These are phyloP conservation scores for Aleiodes alternator DNA, from an alignment of 2,888 invertebrate species.

Conservation along the genomic window DNA sequence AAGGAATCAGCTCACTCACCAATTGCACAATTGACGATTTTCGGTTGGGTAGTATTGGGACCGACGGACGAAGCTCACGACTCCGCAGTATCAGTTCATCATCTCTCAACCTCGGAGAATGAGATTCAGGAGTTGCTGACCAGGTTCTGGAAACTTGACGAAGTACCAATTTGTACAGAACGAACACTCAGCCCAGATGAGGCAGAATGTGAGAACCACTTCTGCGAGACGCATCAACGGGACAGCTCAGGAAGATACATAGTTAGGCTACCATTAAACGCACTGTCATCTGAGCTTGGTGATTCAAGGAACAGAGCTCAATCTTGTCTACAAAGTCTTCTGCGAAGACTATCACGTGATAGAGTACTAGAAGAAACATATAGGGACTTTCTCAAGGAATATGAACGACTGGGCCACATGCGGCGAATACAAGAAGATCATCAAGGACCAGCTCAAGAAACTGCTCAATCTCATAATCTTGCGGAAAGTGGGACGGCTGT, in stretches of 20 bases:
- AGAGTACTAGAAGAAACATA: background rate
- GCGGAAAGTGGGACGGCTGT: background rate
- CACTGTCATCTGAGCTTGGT: constrained; percentile 29
- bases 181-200: constrained; percentile 21
- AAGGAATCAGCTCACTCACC: background rate
- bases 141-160: constrained; percentile 20
- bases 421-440: background rate
- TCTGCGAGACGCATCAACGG: constrained; percentile 49
- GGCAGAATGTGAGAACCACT: constrained; percentile 54
- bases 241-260: constrained; percentile 56
- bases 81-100: no score
- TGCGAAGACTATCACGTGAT: background rate
- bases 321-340: background rate
- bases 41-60: background rate
- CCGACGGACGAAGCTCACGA: background rate
- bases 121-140: background rate
- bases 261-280: constrained; percentile 56
- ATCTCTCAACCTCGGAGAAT: no score
- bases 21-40: background rate
- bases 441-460: background rate
- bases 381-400: background rate
- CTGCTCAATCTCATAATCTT: no score
- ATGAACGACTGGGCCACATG: constrained; percentile 5
- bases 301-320: background rate
- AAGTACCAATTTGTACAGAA: background rate